Percentiles rank a stretch among this genome's conserved stretches.
phyloP scores from a whole-genome alignment of 1,140 invertebrate genomes.

The Cyrtorhinus lividipennis region DNA sequence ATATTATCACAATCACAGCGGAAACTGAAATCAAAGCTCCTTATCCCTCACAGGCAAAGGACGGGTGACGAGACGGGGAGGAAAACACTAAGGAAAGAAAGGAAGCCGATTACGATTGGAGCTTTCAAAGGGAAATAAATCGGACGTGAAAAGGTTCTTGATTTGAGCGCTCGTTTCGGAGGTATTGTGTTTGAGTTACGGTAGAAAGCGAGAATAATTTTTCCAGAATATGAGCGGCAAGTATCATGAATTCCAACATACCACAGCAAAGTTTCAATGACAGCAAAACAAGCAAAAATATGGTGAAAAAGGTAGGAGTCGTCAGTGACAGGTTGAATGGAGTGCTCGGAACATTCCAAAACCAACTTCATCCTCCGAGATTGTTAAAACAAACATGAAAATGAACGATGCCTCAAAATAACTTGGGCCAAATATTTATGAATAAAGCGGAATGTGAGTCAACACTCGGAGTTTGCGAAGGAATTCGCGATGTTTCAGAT shows the following conservation, averaged over 20 bases:
- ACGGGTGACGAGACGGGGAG: not conserved
- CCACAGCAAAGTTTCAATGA: not conserved
- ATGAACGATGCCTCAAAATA: no score
- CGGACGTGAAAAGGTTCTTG: not conserved
- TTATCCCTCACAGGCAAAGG: not conserved
- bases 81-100: not conserved
- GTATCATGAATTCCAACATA: not conserved
- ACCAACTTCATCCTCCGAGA: no score
- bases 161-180: not conserved
- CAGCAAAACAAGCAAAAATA: not conserved
- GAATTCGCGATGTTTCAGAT: no score
- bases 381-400: no score
- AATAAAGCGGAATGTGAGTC: no score
- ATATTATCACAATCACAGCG: constrained; percentile 1
- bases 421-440: no score
- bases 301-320: not conserved
- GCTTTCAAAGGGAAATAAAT: not conserved
- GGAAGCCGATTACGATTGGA: constrained; percentile 2
- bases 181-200: constrained; percentile 1
- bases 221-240: no score
- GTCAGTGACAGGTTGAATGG: not conserved
- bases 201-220: no score
- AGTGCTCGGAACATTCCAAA: no score
- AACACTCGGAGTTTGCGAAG: no score
- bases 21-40: constrained; percentile 2